Conservation (phyloP, 2,888 invertebrate genomes). For the Stenotaenia linearis region DNA sequence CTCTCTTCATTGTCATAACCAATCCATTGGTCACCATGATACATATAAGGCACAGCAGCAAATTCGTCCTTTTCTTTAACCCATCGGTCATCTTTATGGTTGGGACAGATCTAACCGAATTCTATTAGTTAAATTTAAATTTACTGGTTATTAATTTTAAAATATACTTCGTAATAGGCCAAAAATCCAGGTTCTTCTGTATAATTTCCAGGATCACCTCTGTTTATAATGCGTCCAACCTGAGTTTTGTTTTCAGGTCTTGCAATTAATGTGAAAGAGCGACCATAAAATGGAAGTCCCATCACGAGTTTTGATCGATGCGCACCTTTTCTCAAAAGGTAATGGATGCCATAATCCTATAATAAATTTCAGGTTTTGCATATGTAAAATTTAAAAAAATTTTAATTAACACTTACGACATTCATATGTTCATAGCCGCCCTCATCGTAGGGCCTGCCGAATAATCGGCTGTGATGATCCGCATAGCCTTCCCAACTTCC, state of each 20-base stretch:
- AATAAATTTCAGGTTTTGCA: not conserved
- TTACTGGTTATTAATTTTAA: not conserved
- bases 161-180: conserved; percentile 62
- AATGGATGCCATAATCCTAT: conserved; percentile 73
- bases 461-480: conserved; percentile 81
- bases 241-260: conserved; percentile 31
- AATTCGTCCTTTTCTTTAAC: conserved; percentile 33
- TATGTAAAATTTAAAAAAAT: not conserved
- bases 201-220: conserved; percentile 67
- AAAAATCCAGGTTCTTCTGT: conserved; percentile 70
- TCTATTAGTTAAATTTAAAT: not conserved
- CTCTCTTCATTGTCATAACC: conserved; percentile 78
- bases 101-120: conserved; percentile 35
- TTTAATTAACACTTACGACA: conserved; percentile 57
- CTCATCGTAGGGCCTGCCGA: conserved; percentile 74
- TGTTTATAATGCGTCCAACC: conserved; percentile 48
- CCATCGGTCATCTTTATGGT: conserved; percentile 33
- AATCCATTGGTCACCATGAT: conserved; percentile 78
- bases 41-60: conserved; percentile 61
- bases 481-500: conserved; percentile 90
- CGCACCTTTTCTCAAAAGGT: conserved; percentile 72
- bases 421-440: conserved; percentile 65
- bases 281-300: conserved; percentile 85
- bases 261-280: conserved; percentile 66
- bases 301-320: conserved; percentile 72